phyloP scores from a whole-genome alignment of 2,113 vertebrate species.

The Pterocles gutturalis region DNA sequence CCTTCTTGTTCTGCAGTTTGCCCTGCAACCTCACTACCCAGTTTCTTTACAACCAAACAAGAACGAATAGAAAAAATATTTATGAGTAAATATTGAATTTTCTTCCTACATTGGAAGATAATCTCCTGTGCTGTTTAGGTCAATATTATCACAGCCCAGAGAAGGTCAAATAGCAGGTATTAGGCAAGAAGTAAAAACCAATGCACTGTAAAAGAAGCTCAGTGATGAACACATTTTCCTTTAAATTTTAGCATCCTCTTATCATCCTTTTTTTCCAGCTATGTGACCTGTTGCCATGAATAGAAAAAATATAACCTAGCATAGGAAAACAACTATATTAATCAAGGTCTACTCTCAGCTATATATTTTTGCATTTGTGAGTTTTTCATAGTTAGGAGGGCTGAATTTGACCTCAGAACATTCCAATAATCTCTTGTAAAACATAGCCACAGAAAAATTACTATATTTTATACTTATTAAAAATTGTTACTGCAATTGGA shows the following conservation, averaged over 20 bases:
- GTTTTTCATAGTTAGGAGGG: neutral
- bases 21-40: neutral
- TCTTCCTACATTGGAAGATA: neutral
- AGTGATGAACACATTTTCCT: neutral
- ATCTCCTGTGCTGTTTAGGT: neutral
- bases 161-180: neutral
- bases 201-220: neutral
- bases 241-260: neutral
- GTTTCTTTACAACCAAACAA: neutral
- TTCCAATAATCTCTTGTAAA: neutral
- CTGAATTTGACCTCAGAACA: neutral
- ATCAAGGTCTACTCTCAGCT: neutral
- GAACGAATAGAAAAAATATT: neutral
- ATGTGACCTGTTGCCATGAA: neutral
- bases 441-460: neutral
- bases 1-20: neutral
- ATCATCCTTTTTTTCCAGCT: neutral
- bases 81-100: conserved; percentile 5
- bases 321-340: neutral
- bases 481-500: neutral
- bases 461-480: conserved; percentile 2
- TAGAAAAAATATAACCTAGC: neutral
- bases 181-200: neutral
- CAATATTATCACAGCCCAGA: neutral
- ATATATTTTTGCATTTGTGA: neutral